Conservation (phyloP, 2,888 invertebrate genomes). For the Phengaris arion region DNA sequence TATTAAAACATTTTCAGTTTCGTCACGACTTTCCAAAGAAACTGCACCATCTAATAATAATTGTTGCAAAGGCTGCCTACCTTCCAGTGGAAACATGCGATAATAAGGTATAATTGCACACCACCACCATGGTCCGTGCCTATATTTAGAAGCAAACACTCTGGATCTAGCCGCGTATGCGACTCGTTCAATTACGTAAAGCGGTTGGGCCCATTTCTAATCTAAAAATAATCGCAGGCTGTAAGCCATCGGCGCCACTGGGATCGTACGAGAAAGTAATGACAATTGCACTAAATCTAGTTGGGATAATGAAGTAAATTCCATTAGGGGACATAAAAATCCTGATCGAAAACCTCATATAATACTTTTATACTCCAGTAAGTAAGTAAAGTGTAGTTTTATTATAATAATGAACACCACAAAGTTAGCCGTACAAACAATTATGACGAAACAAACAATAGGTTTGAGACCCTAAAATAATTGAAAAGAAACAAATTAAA, state of each 20-base stretch:
- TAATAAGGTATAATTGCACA: conserved; percentile 77
- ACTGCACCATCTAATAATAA: conserved; percentile 66
- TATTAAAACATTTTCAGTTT: conserved; percentile 50
- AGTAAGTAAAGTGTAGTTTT: neutral
- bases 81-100: conserved; percentile 77
- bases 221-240: conserved; percentile 80
- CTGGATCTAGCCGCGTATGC: conserved; percentile 75
- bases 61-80: conserved; percentile 58
- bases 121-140: conserved; percentile 71
- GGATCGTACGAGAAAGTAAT: conserved; percentile 76
- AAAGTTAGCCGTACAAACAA: neutral
- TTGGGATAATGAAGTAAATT: conserved; percentile 32
- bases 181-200: conserved; percentile 78
- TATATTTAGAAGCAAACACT: conserved; percentile 76
- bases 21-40: conserved; percentile 78
- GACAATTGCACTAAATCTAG: conserved; percentile 58
- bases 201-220: conserved; percentile 80
- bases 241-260: conserved; percentile 73
- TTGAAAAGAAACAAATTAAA: neutral
- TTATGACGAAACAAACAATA: neutral
- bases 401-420: neutral
- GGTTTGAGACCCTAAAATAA: neutral
- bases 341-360: neutral
- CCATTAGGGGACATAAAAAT: conserved; percentile 9
- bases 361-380: conserved; percentile 7